Conservation (phyloP, 1,140 invertebrate species). For the Araneus ventricosus region DNA sequence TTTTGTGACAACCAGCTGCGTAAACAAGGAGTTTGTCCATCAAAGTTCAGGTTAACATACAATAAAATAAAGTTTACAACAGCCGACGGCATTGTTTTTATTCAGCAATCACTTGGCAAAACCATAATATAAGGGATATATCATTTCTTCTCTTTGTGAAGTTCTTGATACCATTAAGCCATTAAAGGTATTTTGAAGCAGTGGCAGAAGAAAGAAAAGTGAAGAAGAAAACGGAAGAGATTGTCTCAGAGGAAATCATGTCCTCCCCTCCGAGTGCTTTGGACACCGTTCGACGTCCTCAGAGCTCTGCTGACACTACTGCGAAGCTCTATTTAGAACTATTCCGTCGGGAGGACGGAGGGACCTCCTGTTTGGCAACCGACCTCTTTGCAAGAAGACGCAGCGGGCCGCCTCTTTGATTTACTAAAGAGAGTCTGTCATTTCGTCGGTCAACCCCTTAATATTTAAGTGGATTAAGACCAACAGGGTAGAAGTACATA, state of each 20-base stretch:
- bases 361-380: neutral
- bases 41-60: too few relatives aligned
- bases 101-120: too few relatives aligned
- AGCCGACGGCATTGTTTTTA: too few relatives aligned
- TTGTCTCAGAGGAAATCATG: constrained; percentile 34
- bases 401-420: neutral
- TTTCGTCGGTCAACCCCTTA: neutral
- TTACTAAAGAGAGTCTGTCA: constrained; percentile 28
- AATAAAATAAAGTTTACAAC: too few relatives aligned
- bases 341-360: neutral
- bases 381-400: neutral
- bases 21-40: too few relatives aligned
- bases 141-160: neutral
- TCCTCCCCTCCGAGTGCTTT: constrained; percentile 23
- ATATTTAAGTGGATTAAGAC: constrained; percentile 25
- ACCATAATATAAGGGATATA: neutral
- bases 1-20: too few relatives aligned
- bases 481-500: neutral
- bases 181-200: constrained; percentile 2
- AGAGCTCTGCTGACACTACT: constrained; percentile 26
- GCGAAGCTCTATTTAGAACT: constrained; percentile 28
- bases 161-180: neutral
- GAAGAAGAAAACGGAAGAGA: neutral
- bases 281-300: constrained; percentile 5
- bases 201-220: neutral